Evolutionary conservation across 92 coral and sea anemone species (phyloP).

Genomic region (Epizoanthus rinbou): DNA sequence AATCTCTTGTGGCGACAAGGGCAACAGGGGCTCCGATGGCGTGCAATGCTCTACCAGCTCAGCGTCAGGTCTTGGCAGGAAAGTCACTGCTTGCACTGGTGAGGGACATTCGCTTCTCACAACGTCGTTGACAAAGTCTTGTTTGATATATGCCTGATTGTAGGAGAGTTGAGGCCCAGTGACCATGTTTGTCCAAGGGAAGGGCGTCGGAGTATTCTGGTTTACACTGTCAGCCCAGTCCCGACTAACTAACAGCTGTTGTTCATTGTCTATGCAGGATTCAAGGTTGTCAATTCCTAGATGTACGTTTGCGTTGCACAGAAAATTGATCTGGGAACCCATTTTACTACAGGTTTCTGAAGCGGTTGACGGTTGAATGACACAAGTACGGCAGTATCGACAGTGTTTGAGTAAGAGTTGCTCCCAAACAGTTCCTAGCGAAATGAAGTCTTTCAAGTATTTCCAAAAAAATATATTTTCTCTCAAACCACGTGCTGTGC

Average conservation of each 20-base stretch:
- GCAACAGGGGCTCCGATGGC: background rate
- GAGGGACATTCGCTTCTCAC: background rate
- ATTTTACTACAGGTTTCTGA: background rate
- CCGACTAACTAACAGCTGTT: background rate
- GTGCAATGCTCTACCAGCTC: background rate
- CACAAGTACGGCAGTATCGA: background rate
- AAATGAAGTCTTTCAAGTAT: background rate
- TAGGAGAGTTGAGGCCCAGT: background rate
- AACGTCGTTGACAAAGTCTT: background rate
- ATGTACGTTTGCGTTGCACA: background rate
- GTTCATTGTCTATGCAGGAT: background rate
- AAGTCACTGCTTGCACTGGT: background rate
- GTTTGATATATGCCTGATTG: background rate
- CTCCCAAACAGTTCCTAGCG: background rate
- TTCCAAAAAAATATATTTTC: background rate
- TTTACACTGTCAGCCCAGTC: background rate
- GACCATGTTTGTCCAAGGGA: background rate
- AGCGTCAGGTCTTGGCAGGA: background rate
- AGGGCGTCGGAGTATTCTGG: background rate
- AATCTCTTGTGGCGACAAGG: constrained; percentile 2
- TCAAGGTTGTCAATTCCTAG: background rate
- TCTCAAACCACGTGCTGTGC: no score
- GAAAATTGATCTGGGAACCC: background rate
- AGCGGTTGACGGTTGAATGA: background rate
- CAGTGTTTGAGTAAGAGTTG: background rate